Percentiles rank a stretch among this genome's conserved stretches.
These are phyloP conservation scores for Ophion ventricosus DNA, from an alignment of 2,888 invertebrate species.

Conservation along the genomic window DNA sequence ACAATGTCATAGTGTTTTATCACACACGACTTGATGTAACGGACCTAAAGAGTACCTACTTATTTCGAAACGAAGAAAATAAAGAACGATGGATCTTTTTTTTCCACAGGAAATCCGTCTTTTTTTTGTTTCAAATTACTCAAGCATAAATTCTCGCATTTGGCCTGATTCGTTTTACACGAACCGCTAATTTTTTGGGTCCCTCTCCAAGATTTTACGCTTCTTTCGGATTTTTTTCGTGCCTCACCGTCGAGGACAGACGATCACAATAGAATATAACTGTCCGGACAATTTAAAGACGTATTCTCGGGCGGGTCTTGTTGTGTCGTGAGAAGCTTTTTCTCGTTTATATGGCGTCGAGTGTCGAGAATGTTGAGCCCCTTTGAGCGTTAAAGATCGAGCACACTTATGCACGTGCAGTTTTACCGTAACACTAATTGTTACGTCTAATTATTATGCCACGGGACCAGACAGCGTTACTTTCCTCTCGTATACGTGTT, in stretches of 20 bases:
- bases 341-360: background rate
- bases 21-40: background rate
- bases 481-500: conserved; percentile 31
- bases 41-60: background rate
- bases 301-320: conserved; percentile 4
- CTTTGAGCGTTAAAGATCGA: conserved; percentile 46
- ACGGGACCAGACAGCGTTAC: conserved; percentile 23
- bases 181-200: conserved; percentile 26
- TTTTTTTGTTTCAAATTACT: background rate
- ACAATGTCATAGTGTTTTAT: too few species aligned
- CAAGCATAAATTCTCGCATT: conserved; percentile 25
- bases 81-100: background rate
- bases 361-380: conserved; percentile 44
- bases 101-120: conserved; percentile 21
- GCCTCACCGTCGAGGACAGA: conserved; percentile 8
- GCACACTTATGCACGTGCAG: conserved; percentile 71
- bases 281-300: conserved; percentile 11
- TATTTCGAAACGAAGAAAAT: background rate
- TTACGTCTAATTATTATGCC: conserved; percentile 75
- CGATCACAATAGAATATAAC: conserved; percentile 34
- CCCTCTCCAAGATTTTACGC: background rate
- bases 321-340: background rate
- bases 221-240: conserved; percentile 15
- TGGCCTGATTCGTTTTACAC: conserved; percentile 9
- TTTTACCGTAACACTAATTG: conserved; percentile 80